Conservation (phyloP, 2,113 vertebrate species). For the Onychostruthus taczanowskii region DNA sequence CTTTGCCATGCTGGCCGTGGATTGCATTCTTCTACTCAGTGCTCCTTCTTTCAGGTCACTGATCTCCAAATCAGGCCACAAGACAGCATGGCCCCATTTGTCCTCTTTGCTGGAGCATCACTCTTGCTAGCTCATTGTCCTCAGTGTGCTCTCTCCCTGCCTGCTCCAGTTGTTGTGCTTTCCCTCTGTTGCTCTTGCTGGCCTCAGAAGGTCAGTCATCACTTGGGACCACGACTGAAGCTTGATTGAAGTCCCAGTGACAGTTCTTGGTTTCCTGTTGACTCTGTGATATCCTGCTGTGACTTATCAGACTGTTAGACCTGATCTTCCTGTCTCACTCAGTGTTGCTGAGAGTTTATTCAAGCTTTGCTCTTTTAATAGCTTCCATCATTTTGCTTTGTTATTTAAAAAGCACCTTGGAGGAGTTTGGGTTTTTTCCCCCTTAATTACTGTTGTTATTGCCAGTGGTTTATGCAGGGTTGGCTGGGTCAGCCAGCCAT, state of each 20-base stretch:
- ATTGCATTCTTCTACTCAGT: not conserved
- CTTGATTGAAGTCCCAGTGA: not conserved
- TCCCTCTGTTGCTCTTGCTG: not conserved
- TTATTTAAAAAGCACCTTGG: not conserved
- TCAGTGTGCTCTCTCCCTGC: not conserved
- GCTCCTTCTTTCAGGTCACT: constrained; percentile 21
- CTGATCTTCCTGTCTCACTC: not conserved
- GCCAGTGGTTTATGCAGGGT: not conserved
- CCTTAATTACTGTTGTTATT: not conserved
- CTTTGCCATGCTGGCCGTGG: not conserved
- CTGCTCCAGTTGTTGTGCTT: not conserved
- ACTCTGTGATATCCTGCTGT: not conserved
- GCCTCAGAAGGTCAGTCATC: not conserved
- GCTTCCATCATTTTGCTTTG: not conserved
- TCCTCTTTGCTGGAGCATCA: not conserved
- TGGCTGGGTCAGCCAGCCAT: not conserved
- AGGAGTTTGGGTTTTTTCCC: not conserved
- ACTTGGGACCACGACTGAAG: not conserved
- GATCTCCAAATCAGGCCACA: constrained; percentile 11
- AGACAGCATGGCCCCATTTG: not conserved
- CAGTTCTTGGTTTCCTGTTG: not conserved
- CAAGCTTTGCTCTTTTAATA: not conserved
- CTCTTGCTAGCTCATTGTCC: not conserved
- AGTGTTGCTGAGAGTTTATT: not conserved
- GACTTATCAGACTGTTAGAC: constrained; percentile 3